A percentile compares a stretch with the other conserved stretches of the same genome.
Conservation (phyloP, 2,797 vertebrate species). For the Labroides dimidiatus region DNA sequence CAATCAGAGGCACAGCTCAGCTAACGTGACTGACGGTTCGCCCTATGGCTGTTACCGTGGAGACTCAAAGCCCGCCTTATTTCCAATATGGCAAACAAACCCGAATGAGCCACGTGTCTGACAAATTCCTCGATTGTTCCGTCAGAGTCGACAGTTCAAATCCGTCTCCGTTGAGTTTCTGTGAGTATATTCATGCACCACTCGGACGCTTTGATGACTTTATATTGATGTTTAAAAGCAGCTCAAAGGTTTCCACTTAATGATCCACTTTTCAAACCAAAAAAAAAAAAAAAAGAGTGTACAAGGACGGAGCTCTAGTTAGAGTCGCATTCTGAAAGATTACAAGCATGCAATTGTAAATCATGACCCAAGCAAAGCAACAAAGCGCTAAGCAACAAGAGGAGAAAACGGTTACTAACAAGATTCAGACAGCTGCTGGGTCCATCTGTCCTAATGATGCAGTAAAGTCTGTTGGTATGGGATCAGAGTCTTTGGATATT, state of each 20-base stretch:
- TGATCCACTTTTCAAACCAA: neutral
- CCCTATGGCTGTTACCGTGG: no score
- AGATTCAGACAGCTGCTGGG: conserved; percentile 53
- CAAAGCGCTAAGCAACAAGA: conserved; percentile 42
- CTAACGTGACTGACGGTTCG: no score
- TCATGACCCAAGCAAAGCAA: conserved; percentile 17
- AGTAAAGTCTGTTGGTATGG: conserved; percentile 48
- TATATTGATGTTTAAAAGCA: conserved; percentile 15
- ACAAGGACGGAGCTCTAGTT: neutral
- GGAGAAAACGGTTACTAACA: conserved; percentile 41
- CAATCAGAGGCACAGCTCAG: no score
- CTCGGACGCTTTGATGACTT: conserved; percentile 8
- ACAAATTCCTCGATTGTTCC: conserved; percentile 6
- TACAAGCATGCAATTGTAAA: conserved; percentile 19
- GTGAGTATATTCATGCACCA: neutral
- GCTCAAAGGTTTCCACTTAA: conserved; percentile 9
- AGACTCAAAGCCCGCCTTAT: no score
- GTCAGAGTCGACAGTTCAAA: conserved; percentile 1
- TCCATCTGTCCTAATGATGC: conserved; percentile 62
- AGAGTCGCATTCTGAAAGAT: conserved; percentile 26
- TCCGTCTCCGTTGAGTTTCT: neutral
- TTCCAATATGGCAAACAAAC: no score
- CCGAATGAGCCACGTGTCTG: neutral
- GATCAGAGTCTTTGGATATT: conserved; percentile 22
- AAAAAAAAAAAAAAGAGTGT: neutral